Base-by-base conservation (phyloP, 2,797 vertebrate genomes). In the Microctenopoma steveboyesi region DNA sequence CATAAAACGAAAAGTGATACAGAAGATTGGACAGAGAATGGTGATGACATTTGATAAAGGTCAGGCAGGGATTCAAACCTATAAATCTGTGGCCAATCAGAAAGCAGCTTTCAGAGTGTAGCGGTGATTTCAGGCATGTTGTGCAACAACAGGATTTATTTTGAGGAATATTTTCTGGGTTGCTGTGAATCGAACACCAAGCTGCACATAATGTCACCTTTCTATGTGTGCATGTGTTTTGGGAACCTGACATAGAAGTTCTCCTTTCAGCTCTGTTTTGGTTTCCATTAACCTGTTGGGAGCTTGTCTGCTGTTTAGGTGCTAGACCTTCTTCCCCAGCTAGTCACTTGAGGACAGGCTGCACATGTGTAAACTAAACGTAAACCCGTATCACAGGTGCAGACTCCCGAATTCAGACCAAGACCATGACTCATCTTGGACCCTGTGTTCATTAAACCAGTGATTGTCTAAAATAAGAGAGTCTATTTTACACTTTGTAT, bases 1-100 rank as follows among this genome's bases (percentile, higher is more conserved):
- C 45, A 59, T 71, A 70, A 87, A 88, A 84, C 75, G 43, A 76
- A 86, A 68, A 69, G 67, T 40, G 72, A 78, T 14, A 47, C 59
- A 73, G 70, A 78, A 64, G 67, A 74, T 65, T 64, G 76, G 49
- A 37, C 61, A 69, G 78, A 78, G 58, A 40, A 69, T 28, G 3
- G 35, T 15, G 69, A 60, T 86, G 87, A 82, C 86, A 89, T 85
- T 90, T 89, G 77, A 74, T 77, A 86, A 88, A 91, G 86, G 86
- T 84, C 83, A 78, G 8, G 35, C 66, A 73, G 56, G 78, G 84
- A 85, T 81, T 86, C 63, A 85, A 82, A 86, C 64, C 68, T 51
- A 64, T 58, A 50, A 72, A 79, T 71, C 55, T 58, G 58, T 39
- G 54, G 25, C 69, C 82, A 79, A 78, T 83, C 66, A 71, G 57